Evolutionary conservation across 1,140 invertebrate species (phyloP).

Genomic region (Drosophila teissieri): DNA sequence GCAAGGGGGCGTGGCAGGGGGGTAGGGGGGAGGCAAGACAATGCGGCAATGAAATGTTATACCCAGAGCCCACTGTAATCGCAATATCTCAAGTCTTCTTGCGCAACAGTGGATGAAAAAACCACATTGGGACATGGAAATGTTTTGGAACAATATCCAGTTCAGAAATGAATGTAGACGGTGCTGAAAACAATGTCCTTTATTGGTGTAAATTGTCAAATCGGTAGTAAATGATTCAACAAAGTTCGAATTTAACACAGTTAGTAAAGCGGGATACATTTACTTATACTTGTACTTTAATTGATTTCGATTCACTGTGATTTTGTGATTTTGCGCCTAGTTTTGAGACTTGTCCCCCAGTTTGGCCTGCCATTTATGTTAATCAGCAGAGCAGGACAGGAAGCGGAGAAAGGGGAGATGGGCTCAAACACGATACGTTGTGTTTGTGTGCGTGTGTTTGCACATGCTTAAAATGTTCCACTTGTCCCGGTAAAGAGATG

Average conservation of each 20-base stretch:
- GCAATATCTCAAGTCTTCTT: slow-evolving; percentile 8
- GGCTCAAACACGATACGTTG: slow-evolving; percentile 9
- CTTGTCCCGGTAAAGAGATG: slow-evolving; percentile 15
- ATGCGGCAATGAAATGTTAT: slow-evolving; percentile 48
- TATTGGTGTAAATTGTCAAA: background rate
- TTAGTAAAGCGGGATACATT: too few relatives aligned
- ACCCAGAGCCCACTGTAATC: slow-evolving; percentile 38
- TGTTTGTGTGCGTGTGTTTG: slow-evolving; percentile 40
- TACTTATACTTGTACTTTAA: background rate
- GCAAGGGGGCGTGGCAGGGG: slow-evolving; percentile 1
- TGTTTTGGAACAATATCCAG: background rate
- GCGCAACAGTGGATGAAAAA: slow-evolving; percentile 6
- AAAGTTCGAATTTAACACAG: too few relatives aligned
- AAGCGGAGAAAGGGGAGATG: background rate
- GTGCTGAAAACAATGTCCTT: background rate
- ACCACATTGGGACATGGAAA: background rate
- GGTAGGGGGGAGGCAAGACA: slow-evolving; percentile 19
- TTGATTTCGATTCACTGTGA: background rate
- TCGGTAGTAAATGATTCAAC: background rate
- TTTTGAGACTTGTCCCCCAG: slow-evolving; percentile 7
- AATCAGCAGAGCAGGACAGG: slow-evolving; percentile 32
- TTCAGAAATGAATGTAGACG: background rate
- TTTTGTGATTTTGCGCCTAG: background rate
- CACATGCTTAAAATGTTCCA: slow-evolving; percentile 47
- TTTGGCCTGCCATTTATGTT: slow-evolving; percentile 50